These are phyloP conservation scores for Anisognathus igniventris DNA, from an alignment of 2,797 vertebrate genomes.

Conservation along the genomic window DNA sequence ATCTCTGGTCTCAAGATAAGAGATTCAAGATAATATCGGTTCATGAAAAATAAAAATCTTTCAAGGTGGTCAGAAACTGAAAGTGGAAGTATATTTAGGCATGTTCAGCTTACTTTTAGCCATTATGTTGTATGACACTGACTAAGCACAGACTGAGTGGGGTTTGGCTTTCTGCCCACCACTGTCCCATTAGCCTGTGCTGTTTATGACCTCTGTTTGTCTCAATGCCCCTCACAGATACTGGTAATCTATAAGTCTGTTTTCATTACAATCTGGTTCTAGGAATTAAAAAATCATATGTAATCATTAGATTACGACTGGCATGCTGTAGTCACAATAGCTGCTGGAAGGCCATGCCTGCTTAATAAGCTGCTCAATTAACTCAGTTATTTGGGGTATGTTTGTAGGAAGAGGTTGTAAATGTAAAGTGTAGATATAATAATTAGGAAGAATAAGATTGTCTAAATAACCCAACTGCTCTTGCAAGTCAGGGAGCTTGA, in stretches of 20 bases:
- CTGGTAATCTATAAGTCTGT: background rate
- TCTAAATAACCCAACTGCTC: slow-evolving; percentile 6
- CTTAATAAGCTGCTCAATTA: slow-evolving; percentile 6
- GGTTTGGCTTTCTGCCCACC: background rate
- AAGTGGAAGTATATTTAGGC: background rate
- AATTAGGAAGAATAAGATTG: slow-evolving; percentile 25
- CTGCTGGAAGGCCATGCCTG: background rate
- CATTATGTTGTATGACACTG: background rate
- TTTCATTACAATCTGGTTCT: background rate
- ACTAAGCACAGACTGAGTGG: background rate
- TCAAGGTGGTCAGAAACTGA: background rate
- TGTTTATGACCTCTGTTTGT: background rate
- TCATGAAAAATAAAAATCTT: background rate
- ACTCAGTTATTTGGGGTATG: background rate
- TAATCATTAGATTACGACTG: background rate
- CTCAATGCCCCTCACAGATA: background rate
- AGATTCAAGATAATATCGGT: background rate
- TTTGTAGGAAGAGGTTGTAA: background rate
- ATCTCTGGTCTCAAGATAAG: background rate
- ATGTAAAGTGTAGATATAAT: background rate
- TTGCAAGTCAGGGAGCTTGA: background rate
- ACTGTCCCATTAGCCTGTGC: fast-evolving
- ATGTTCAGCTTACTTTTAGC: background rate
- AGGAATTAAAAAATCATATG: background rate
- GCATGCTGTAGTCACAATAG: background rate